These are phyloP conservation scores for Scolopax rusticola DNA, from an alignment of 2,797 vertebrate genomes.

Conservation along the genomic window DNA sequence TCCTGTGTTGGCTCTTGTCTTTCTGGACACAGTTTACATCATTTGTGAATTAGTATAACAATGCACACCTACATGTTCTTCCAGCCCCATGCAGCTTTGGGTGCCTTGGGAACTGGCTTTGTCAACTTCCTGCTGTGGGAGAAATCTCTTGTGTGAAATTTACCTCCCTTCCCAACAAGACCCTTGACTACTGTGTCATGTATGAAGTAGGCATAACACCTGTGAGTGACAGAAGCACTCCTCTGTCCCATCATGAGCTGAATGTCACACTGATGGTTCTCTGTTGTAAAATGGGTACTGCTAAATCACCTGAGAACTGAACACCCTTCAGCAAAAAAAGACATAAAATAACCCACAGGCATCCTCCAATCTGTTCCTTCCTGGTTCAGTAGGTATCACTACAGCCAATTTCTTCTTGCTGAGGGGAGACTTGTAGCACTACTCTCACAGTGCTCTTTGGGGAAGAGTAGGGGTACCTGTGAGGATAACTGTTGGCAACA, in stretches of 20 bases:
- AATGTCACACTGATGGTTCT: neutral
- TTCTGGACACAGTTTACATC: neutral
- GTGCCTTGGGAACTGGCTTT: neutral
- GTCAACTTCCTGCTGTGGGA: neutral
- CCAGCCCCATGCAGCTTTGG: rapidly evolving
- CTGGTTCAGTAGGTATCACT: neutral
- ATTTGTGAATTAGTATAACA: neutral
- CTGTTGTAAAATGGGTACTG: neutral
- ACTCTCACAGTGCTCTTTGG: rapidly evolving
- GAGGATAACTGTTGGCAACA: neutral
- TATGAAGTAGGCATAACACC: neutral
- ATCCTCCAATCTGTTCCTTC: neutral
- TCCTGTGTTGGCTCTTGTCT: neutral
- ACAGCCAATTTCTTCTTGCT: neutral
- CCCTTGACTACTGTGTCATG: neutral
- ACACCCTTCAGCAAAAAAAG: neutral
- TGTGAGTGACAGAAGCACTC: neutral
- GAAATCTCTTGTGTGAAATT: neutral
- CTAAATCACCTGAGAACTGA: neutral
- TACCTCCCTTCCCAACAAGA: neutral
- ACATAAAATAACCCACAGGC: neutral
- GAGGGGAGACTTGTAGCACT: neutral
- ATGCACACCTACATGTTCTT: neutral
- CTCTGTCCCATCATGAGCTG: neutral
- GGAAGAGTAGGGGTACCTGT: neutral